Base-by-base conservation (phyloP, 2,797 vertebrate genomes). In the Heterohyrax brucei region DNA sequence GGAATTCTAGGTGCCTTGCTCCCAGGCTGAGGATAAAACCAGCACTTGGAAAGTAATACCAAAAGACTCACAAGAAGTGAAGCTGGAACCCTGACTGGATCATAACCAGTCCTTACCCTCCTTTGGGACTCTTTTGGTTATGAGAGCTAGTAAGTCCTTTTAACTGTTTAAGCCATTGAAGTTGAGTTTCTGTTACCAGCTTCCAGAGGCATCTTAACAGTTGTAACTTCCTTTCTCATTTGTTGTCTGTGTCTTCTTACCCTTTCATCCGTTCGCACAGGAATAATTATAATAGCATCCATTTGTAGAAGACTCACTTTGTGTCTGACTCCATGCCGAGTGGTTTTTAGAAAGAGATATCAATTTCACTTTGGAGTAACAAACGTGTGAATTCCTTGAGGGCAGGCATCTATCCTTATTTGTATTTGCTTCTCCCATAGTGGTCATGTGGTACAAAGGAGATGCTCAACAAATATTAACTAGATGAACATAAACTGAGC, bases 381-480 rank as follows among this genome's bases (percentile, higher is more conserved):
- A 89, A 72, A 73, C 46, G 16, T 68, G n/a, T 95, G 72, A 94
- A 61, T 18, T 76, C 44, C 61, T 91, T 89, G 56, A 94, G 26
- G 85, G 53, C 72, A 84, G 53, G 33, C 85, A 61, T 95, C 70
- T 87, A 95, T 94, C 64, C 73, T 73, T 91, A 61, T 82, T 91
- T 85, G 28, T 89, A 75, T 83, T 94, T 94, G 56, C 93, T 95
- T 89, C 30, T 24, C 59, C 59, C 46, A 78, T 50, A 85, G 64
- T 95, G 59, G 59, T 87, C 48, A 66, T 91, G 66, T 68, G 46
- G 62, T 87, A 10, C 53, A 90, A 89, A 97, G 75, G 93, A 79
- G 82, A 7, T 96, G 59, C 70, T 64, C 75, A 82, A 70, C 28
- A 93, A 95, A 95, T 96, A 95, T 61, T 81, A 87, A 94, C 61